phyloP scores from a whole-genome alignment of 2,113 vertebrate species.

The Tamias sibiricus region DNA sequence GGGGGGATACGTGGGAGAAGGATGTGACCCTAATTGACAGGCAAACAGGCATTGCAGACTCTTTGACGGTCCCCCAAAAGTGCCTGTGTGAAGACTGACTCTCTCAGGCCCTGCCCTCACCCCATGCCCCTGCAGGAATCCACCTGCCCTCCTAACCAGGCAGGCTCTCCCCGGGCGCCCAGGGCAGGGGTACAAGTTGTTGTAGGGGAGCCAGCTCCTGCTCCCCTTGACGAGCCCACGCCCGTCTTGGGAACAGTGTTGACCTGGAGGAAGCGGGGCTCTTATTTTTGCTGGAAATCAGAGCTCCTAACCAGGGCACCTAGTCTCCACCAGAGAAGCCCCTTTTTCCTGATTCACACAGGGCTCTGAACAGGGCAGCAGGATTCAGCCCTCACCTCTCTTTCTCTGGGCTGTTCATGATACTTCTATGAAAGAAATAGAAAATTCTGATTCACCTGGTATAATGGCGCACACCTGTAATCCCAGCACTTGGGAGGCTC shows the following conservation, averaged over 20 bases:
- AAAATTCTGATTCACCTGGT: background rate
- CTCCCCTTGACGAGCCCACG: background rate
- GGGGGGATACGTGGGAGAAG: too few relatives aligned
- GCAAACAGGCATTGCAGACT: too few relatives aligned
- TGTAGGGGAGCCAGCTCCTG: background rate
- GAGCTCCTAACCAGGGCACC: background rate
- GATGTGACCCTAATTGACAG: too few relatives aligned
- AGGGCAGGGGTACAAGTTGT: background rate
- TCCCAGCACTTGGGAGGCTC: background rate
- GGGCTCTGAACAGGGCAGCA: background rate
- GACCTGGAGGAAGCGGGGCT: background rate
- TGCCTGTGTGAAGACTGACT: background rate
- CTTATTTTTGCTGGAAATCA: background rate
- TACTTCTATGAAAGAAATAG: background rate
- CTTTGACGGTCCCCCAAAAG: background rate
- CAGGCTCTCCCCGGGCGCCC: background rate
- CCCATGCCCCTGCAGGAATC: rapidly evolving
- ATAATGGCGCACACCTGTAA: background rate
- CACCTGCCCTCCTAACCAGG: background rate
- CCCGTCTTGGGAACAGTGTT: background rate
- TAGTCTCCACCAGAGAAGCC: background rate
- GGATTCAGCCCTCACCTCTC: background rate
- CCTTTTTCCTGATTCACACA: background rate
- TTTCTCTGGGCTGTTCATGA: background rate
- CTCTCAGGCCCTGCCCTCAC: background rate